Percentiles rank a stretch among this genome's conserved stretches.
These are phyloP conservation scores for Glyptemys insculpta DNA, from an alignment of 2,797 vertebrate species.

Conservation along the genomic window DNA sequence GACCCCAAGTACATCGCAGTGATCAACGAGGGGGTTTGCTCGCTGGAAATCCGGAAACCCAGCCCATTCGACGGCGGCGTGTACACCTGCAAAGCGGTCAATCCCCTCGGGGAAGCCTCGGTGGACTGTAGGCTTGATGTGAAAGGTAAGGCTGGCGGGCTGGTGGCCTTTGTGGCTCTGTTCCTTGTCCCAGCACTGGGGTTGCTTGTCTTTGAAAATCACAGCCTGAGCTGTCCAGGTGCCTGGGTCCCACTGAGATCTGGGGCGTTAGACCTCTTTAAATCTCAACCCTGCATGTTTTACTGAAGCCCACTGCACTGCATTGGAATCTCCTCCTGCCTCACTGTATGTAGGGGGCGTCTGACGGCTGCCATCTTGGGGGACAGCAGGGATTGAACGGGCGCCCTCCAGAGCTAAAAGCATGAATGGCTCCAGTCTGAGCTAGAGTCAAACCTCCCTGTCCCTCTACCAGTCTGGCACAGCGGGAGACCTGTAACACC, in stretches of 20 bases:
- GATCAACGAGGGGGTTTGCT: conserved; percentile 91
- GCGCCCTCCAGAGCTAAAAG: neutral
- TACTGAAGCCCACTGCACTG: neutral
- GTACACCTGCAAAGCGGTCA: conserved; percentile 94
- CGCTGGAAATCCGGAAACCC: conserved; percentile 93
- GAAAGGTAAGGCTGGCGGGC: conserved; percentile 84
- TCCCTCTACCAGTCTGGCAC: neutral
- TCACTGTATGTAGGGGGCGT: too few relatives aligned
- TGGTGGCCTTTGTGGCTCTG: neutral
- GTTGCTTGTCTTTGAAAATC: neutral
- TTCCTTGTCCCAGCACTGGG: neutral
- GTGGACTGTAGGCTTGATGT: conserved; percentile 93
- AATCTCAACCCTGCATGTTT: neutral
- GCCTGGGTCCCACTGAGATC: neutral
- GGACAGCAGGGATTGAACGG: neutral
- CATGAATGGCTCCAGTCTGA: neutral
- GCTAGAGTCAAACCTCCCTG: neutral
- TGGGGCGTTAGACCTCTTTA: neutral
- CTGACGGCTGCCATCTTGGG: too few relatives aligned
- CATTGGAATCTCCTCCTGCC: neutral
- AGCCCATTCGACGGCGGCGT: conserved; percentile 90
- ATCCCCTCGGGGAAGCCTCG: conserved; percentile 88
- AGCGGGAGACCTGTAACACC: neutral
- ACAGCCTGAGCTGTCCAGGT: neutral
- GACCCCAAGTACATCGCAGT: conserved; percentile 90